Evolutionary conservation across 2,888 invertebrate genomes (phyloP), one percentile per base, ranked within the genome.

Genomic region (Cyrtodaria siliqua): DNA sequence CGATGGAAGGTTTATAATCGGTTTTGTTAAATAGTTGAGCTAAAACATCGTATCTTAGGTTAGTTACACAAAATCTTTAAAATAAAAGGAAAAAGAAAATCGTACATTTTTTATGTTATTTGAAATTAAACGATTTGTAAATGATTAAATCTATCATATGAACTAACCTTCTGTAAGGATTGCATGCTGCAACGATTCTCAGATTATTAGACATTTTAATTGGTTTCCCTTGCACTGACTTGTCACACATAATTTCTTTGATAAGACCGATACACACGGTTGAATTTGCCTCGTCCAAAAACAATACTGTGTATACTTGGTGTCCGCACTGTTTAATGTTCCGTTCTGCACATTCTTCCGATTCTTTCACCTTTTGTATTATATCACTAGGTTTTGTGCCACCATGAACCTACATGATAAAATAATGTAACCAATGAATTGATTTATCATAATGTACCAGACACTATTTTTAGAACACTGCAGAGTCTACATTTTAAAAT

Each of bases 251-350:
- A 27, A 91, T 88, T 70, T 92, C 92, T 71, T 92, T 92, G 55
- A 92, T 90, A 20, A 91, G 76, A 42, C 91, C 91, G 38, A 92
- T 88, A 6, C 89, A 88, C 61, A 90, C 89, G 14, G 92, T 91
- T 1, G 92, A 91, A 83, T 92, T 92, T 9, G 91, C 92, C 76
- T 92, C 92, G 80, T 92, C 92, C 79, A 92, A 89, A 81, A 91
- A 91, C 68, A 91, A 69, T 0, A 91, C 89, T n/a, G 91, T 91
- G 75, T 87, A 84, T 69, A 91, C 79, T 24, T 69, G 56, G 33
- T 67, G 55, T 23, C 71, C 66, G 26, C 71, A 82, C 12, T 72
- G 50, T 1, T 57, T 47, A 9, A 66, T 60, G 68, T 91, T 91
- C 55, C 64, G 53, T 18, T 57, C 56, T 20, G 92, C 91, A 20